A percentile compares a stretch with the other conserved stretches of the same genome.
Conservation (phyloP, 2,888 invertebrate genomes). For the Rhaphigaster nebulosa region DNA sequence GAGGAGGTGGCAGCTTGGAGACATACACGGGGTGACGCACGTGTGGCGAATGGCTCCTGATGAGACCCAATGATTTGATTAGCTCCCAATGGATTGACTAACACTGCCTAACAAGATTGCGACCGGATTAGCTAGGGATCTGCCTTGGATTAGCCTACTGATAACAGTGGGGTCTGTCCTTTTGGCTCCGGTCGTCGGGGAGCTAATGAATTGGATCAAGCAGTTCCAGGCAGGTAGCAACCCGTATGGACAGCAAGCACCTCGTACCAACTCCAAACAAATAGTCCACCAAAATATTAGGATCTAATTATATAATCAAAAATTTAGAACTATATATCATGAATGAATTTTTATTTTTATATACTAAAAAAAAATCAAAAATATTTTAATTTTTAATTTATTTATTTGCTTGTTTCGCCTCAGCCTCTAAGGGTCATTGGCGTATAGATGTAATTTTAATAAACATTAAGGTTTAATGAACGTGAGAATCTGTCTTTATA, state of each 20-base stretch:
- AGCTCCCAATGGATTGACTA: slow-evolving; percentile 47
- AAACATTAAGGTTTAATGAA: too few relatives aligned
- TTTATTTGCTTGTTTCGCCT: too few relatives aligned
- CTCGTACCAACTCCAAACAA: too few relatives aligned
- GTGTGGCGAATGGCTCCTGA: slow-evolving; percentile 53
- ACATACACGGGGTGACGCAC: not conserved
- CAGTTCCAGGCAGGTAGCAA: not conserved
- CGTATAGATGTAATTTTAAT: too few relatives aligned
- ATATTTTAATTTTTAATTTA: too few relatives aligned
- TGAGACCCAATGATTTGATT: slow-evolving; percentile 49
- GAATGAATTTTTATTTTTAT: too few relatives aligned
- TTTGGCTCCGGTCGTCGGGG: not conserved
- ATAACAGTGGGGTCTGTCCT: not conserved
- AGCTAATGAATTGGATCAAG: slow-evolving; percentile 25
- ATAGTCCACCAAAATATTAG: too few relatives aligned
- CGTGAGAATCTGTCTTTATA: too few relatives aligned
- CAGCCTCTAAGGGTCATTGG: too few relatives aligned
- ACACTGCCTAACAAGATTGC: slow-evolving; percentile 57
- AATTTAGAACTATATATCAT: too few relatives aligned
- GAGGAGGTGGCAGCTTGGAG: not conserved
- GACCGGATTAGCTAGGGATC: slow-evolving; percentile 12
- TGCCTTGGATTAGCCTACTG: slow-evolving; percentile 39
- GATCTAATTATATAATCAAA: too few relatives aligned
- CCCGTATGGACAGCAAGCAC: not conserved
- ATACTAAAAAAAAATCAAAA: too few relatives aligned